These are phyloP conservation scores for Aleiodes alternator DNA, from an alignment of 2,888 invertebrate species.

Conservation along the genomic window DNA sequence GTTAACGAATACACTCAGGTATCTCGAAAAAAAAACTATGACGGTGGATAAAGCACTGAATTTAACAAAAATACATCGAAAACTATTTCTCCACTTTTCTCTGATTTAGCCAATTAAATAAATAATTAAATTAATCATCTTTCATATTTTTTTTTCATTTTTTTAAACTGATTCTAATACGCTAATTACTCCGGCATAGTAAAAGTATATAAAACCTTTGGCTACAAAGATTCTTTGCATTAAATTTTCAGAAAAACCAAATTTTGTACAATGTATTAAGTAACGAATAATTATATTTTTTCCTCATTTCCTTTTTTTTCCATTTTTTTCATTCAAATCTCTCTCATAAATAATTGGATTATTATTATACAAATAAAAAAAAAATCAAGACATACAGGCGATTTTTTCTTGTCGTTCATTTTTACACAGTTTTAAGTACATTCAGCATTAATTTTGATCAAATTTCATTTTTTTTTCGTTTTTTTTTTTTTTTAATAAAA, in stretches of 20 bases:
- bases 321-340: slow-evolving; percentile 45
- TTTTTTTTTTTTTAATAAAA: too few relatives aligned
- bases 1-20: slow-evolving; percentile 49
- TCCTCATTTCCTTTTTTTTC: neutral
- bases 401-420: slow-evolving; percentile 49
- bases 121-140: slow-evolving; percentile 7
- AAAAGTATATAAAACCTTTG: slow-evolving; percentile 1
- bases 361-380: slow-evolving; percentile 58
- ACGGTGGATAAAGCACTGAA: slow-evolving; percentile 36
- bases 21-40: slow-evolving; percentile 49
- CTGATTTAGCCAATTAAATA: slow-evolving; percentile 6
- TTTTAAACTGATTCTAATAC: neutral
- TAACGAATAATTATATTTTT: slow-evolving; percentile 60
- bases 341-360: slow-evolving; percentile 61
- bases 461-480: too few relatives aligned
- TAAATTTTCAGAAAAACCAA: slow-evolving; percentile 46
- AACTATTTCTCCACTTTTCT: slow-evolving; percentile 12
- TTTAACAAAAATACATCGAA: slow-evolving; percentile 15
- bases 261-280: slow-evolving; percentile 62
- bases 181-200: slow-evolving; percentile 11
- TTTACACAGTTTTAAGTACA: slow-evolving; percentile 58
- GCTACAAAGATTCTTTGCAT: slow-evolving; percentile 11
- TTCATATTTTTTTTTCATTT: neutral
- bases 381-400: slow-evolving; percentile 56
- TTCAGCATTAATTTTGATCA: slow-evolving; percentile 48